Evolutionary conservation across 2,888 invertebrate genomes (phyloP).

Genomic region (Cantharis rustica): DNA sequence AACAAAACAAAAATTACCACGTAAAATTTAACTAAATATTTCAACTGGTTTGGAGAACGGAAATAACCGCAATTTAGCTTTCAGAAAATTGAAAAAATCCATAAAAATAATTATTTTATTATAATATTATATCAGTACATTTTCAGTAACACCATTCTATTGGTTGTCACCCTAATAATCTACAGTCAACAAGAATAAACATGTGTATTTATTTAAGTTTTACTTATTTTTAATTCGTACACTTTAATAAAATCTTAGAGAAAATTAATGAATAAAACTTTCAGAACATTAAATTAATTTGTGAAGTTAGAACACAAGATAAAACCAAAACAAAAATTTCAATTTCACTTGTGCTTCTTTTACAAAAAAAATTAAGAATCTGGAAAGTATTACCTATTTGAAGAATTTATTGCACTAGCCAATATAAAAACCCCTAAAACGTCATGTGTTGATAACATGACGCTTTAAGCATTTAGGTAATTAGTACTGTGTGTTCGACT

Average conservation of each 20-base stretch:
- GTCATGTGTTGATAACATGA: background rate
- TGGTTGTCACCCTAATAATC: background rate
- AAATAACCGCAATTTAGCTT: too few species aligned
- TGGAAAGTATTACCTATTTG: background rate
- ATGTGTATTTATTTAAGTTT: background rate
- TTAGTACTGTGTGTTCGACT: background rate
- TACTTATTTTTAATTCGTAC: background rate
- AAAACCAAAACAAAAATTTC: background rate
- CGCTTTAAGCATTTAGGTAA: background rate
- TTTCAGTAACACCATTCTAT: background rate
- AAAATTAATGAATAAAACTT: background rate
- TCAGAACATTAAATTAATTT: background rate
- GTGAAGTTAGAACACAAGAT: background rate
- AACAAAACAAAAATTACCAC: background rate
- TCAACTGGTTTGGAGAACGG: background rate
- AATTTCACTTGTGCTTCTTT: background rate
- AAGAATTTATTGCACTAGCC: background rate
- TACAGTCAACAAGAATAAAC: background rate
- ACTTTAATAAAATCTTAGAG: background rate
- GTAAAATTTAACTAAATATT: background rate
- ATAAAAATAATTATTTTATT: background rate
- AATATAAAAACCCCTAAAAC: background rate
- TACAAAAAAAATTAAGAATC: background rate
- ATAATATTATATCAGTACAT: background rate
- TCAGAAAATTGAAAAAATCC: background rate